Evolutionary conservation across 2,888 invertebrate species (phyloP).

Genomic region (Agrilus mali): DNA sequence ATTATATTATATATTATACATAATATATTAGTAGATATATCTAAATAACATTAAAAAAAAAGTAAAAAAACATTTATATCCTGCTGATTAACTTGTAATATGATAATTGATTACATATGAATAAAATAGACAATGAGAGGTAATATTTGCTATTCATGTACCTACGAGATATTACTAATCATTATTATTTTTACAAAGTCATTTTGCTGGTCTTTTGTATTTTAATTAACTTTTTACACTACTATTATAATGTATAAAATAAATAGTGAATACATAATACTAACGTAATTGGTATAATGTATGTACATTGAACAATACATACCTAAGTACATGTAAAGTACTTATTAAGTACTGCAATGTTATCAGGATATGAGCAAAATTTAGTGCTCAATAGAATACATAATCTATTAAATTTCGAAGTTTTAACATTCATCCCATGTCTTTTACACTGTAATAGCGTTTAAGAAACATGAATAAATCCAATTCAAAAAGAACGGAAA

Average conservation of each 20-base stretch:
- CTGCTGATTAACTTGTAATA: constrained; percentile 32
- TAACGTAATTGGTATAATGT: too few species aligned
- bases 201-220: constrained; percentile 30
- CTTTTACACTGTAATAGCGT: constrained; percentile 27
- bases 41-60: constrained; percentile 24
- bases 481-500: constrained; percentile 20
- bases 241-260: constrained; percentile 20
- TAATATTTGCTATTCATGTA: constrained; percentile 22
- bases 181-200: constrained; percentile 29
- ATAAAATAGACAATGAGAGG: constrained; percentile 32
- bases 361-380: too few species aligned
- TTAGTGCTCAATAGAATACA: constrained; percentile 26
- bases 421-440: constrained; percentile 24
- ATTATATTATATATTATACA: constrained; percentile 18
- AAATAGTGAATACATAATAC: too few species aligned
- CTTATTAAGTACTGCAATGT: too few species aligned
- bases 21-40: constrained; percentile 29
- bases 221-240: constrained; percentile 8
- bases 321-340: too few species aligned
- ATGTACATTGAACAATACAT: too few species aligned
- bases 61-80: constrained; percentile 28
- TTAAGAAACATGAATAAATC: constrained; percentile 28
- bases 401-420: constrained; percentile 21
- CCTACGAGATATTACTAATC: constrained; percentile 10
- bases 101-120: constrained; percentile 35